phyloP scores from a whole-genome alignment of 2,888 invertebrate species.

The Orchesella flavescens region DNA sequence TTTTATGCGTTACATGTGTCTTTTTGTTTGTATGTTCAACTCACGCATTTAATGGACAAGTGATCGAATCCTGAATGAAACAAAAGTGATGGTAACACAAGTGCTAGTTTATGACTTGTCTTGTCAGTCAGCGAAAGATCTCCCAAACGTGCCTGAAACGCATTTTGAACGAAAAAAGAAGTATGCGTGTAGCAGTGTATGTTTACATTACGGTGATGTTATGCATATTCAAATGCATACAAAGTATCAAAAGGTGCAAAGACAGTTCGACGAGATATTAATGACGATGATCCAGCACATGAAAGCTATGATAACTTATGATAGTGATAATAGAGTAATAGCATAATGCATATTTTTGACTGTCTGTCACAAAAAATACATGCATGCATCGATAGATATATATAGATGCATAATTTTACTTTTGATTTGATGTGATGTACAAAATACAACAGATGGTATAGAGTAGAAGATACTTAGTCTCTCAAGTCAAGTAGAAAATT shows the following conservation, averaged over 20 bases:
- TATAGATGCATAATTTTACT: too few relatives aligned
- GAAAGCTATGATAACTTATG: conserved; percentile 36
- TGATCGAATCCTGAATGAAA: conserved; percentile 6
- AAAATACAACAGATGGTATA: conserved; percentile 29
- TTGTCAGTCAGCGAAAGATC: background rate
- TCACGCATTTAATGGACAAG: conserved; percentile 13
- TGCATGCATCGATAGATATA: too few relatives aligned
- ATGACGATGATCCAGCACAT: conserved; percentile 7
- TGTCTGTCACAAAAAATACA: conserved; percentile 21
- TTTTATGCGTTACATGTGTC: too few relatives aligned
- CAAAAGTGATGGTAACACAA: background rate
- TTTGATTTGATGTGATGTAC: too few relatives aligned
- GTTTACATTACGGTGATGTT: background rate
- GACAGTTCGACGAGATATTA: background rate
- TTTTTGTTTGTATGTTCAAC: background rate
- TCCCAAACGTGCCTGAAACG: background rate
- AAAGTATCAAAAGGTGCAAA: conserved; percentile 1
- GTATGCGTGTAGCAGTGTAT: background rate
- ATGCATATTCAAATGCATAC: background rate
- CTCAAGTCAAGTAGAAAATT: background rate
- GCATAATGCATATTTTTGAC: conserved; percentile 6
- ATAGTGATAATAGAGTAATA: conserved; percentile 35
- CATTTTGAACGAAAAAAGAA: background rate
- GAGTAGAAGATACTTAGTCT: background rate
- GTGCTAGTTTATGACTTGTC: background rate